phyloP scores from a whole-genome alignment of 1,140 invertebrate species.

The Globodera rostochiensis region DNA sequence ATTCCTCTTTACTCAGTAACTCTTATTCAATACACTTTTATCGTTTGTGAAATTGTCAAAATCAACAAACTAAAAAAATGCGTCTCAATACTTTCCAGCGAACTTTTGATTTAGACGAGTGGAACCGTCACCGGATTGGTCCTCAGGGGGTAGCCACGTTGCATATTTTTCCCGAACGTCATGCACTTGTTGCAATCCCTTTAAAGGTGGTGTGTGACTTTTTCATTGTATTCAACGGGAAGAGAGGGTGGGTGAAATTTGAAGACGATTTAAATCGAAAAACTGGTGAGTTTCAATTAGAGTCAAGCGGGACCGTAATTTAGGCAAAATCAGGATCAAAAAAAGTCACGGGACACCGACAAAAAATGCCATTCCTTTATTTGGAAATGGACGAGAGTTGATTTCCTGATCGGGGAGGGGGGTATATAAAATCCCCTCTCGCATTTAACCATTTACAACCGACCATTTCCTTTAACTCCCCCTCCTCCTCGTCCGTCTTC shows the following conservation, averaged over 20 bases:
- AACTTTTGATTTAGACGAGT: constrained; percentile 40
- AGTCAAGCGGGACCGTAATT: background rate
- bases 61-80: background rate
- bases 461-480: background rate
- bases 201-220: background rate
- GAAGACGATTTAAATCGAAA: too few relatives aligned
- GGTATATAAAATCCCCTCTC: background rate
- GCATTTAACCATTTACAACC: background rate
- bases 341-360: background rate
- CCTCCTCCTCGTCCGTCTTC: constrained; percentile 7
- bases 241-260: too few relatives aligned
- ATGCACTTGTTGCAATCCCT: background rate
- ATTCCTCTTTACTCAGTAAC: background rate
- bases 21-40: background rate
- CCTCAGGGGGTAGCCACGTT: constrained; percentile 40
- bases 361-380: background rate
- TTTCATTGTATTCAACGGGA: too few relatives aligned
- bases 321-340: background rate
- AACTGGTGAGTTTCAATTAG: background rate
- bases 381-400: background rate
- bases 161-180: constrained; percentile 34
- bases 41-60: background rate
- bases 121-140: constrained; percentile 37
- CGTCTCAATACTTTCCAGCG: constrained; percentile 30
- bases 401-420: background rate